Conservation (phyloP, 2,888 invertebrate genomes). For the Drosophila melanosoma region DNA sequence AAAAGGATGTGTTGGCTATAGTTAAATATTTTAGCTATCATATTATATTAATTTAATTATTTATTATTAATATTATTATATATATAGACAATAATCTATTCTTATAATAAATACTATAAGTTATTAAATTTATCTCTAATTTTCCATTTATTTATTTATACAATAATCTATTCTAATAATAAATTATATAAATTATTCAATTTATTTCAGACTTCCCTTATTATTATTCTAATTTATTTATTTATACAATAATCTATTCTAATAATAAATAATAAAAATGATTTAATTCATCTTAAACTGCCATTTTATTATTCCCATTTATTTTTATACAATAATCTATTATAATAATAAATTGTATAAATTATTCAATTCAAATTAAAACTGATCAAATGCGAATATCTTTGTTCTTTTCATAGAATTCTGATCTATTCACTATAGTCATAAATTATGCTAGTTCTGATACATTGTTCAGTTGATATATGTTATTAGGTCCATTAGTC, state of each 20-base stretch:
- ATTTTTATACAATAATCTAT: neutral
- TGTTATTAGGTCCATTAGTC: slow-evolving; percentile 1
- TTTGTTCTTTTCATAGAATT: neutral
- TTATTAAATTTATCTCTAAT: no score
- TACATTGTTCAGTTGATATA: slow-evolving; percentile 1
- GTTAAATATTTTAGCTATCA: neutral
- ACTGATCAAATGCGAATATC: neutral
- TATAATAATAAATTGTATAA: neutral
- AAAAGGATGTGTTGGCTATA: neutral
- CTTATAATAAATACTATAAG: no score
- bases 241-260: neutral
- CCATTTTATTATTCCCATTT: neutral
- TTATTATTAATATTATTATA: no score
- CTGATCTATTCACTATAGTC: neutral
- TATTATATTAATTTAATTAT: neutral
- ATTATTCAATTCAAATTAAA: neutral
- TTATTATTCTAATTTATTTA: neutral
- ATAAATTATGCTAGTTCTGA: neutral
- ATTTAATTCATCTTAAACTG: neutral
- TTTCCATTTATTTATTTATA: neutral
- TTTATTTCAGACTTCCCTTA: neutral
- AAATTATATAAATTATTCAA: neutral
- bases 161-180: neutral
- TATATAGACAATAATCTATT: no score
- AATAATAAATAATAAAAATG: neutral